Percentiles rank a stretch among this genome's conserved stretches.
Conservation (phyloP, 2,888 invertebrate genomes). For the Agonopterix alstromeriana region DNA sequence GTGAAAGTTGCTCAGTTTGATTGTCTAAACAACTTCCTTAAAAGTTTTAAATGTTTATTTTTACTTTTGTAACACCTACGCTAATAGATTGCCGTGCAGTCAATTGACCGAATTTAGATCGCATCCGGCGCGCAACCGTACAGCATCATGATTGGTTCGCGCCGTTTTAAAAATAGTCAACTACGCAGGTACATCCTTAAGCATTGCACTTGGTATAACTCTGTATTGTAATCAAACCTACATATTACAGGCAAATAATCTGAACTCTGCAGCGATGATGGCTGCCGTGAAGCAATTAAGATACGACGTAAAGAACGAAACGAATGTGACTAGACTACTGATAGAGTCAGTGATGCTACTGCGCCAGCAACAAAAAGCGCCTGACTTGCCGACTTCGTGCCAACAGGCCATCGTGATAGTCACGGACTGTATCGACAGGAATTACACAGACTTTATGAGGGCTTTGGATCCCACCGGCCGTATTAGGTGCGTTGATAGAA, state of each 20-base stretch:
- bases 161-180: no score
- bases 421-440: constrained; percentile 52
- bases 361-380: constrained; percentile 24
- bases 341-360: constrained; percentile 41
- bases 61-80: no score
- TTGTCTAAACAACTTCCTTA: no score
- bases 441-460: constrained; percentile 42
- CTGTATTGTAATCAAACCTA: no score
- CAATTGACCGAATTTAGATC: no score
- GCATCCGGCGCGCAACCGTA: no score
- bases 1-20: no score
- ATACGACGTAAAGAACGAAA: constrained; percentile 34
- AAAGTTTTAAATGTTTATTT: no score
- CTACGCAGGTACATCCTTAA: no score
- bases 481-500: constrained; percentile 38
- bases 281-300: constrained; percentile 28
- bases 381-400: constrained; percentile 43
- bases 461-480: constrained; percentile 46
- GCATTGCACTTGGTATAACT: no score
- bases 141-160: no score
- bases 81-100: no score
- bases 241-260: constrained; percentile 53
- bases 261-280: constrained; percentile 66
- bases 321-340: constrained; percentile 39
- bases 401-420: constrained; percentile 66